Conservation (phyloP, 2,113 vertebrate genomes). For the Pelvicachromis taeniatus region DNA sequence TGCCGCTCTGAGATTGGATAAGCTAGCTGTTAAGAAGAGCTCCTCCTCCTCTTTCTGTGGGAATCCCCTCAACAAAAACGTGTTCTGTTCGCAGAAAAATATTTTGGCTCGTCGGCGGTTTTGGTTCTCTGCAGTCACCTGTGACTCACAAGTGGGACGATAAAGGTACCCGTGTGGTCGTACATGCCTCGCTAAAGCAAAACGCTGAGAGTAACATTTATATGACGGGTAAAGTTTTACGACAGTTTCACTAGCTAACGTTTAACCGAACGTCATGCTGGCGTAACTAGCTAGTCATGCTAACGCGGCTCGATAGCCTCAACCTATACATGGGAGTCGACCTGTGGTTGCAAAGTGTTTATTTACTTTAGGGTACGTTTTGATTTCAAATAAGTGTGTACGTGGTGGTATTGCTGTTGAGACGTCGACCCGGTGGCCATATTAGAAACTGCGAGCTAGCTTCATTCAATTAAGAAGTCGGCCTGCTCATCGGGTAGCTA, state of each 20-base stretch:
- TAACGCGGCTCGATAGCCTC: background rate
- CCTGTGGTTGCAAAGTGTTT: rapidly evolving
- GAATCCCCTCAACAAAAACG: conserved; percentile 42
- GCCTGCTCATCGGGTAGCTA: background rate
- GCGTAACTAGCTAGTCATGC: background rate
- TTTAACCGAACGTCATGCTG: background rate
- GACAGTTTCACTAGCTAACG: background rate
- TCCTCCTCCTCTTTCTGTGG: background rate
- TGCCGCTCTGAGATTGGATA: conserved; percentile 29
- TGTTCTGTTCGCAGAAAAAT: conserved; percentile 12
- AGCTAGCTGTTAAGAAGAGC: background rate
- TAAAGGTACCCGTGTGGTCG: background rate
- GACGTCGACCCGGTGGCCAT: rapidly evolving
- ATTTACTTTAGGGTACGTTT: rapidly evolving
- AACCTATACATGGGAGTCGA: background rate
- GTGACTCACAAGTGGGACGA: background rate
- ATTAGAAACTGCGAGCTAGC: background rate
- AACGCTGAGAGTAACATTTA: background rate
- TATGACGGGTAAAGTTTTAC: background rate
- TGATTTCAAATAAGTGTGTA: background rate
- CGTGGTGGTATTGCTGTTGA: background rate
- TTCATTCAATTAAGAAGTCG: background rate
- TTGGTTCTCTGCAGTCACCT: rapidly evolving
- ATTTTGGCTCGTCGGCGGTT: conserved; percentile 10
- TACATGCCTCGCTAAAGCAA: background rate